Conservation (phyloP, 2,888 invertebrate genomes). For the Limenitis camilla region DNA sequence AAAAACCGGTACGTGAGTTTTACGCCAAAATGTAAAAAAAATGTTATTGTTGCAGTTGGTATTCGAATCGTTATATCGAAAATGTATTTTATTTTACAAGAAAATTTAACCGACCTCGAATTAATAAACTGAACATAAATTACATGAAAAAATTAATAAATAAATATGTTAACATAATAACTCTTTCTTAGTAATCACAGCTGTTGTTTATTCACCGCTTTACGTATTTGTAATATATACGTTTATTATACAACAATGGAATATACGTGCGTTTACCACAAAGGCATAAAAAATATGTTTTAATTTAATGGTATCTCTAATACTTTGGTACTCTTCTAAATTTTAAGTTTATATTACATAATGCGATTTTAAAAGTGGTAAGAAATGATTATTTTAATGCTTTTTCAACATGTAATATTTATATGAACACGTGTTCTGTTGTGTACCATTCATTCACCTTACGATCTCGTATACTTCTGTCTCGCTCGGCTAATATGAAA, state of each 20-base stretch:
- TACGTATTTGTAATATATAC: neutral
- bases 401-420: conserved; percentile 1
- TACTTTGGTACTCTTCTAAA: too few relatives aligned
- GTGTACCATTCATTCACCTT: conserved; percentile 55
- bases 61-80: too few relatives aligned
- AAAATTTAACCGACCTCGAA: too few relatives aligned
- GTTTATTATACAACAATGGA: neutral
- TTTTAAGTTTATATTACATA: too few relatives aligned
- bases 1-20: too few relatives aligned
- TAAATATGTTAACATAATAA: neutral
- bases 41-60: too few relatives aligned
- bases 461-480: conserved; percentile 32
- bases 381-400: neutral
- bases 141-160: neutral
- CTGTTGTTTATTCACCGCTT: neutral
- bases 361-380: neutral
- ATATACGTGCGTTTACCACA: neutral
- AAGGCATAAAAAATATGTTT: too few relatives aligned
- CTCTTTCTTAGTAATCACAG: neutral
- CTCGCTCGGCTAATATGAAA: conserved; percentile 38
- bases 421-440: conserved; percentile 31
- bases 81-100: too few relatives aligned
- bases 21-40: too few relatives aligned
- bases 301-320: too few relatives aligned
- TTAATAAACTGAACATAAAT: too few relatives aligned